Evolutionary conservation across 1,140 invertebrate genomes (phyloP).

Genomic region (Panagrolaimus sp.): DNA sequence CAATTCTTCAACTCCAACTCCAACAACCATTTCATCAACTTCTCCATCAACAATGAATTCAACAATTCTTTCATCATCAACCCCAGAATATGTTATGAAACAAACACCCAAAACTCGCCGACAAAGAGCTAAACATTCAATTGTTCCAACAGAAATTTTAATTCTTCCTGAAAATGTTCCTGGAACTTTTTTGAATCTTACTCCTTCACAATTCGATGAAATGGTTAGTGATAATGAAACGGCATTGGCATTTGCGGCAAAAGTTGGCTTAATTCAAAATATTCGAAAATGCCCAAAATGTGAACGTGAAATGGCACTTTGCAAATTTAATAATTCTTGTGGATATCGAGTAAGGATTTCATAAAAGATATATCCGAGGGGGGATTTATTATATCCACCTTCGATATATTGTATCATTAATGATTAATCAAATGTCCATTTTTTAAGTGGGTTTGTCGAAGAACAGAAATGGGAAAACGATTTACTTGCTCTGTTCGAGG

Average conservation of each 20-base stretch:
- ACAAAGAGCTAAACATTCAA: neutral
- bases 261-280: slow-evolving; percentile 10
- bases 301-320: slow-evolving; percentile 2
- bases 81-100: no score
- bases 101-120: neutral
- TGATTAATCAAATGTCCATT: no score
- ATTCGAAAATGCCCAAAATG: slow-evolving; percentile 9
- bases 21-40: no score
- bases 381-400: neutral
- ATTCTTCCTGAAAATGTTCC: neutral
- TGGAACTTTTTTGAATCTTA: neutral
- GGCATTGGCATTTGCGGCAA: neutral
- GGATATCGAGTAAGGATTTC: slow-evolving; percentile 1
- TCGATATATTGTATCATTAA: neutral
- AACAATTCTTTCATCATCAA: no score
- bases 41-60: no score
- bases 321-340: slow-evolving; percentile 16
- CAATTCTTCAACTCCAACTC: no score
- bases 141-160: neutral
- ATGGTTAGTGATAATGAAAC: slow-evolving; percentile 13
- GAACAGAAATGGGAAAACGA: neutral
- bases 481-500: slow-evolving; percentile 7
- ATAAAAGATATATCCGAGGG: neutral
- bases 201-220: neutral
- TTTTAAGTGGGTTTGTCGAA: slow-evolving; percentile 2